phyloP scores from a whole-genome alignment of 2,797 vertebrate genomes.

The Delichon dasypus region DNA sequence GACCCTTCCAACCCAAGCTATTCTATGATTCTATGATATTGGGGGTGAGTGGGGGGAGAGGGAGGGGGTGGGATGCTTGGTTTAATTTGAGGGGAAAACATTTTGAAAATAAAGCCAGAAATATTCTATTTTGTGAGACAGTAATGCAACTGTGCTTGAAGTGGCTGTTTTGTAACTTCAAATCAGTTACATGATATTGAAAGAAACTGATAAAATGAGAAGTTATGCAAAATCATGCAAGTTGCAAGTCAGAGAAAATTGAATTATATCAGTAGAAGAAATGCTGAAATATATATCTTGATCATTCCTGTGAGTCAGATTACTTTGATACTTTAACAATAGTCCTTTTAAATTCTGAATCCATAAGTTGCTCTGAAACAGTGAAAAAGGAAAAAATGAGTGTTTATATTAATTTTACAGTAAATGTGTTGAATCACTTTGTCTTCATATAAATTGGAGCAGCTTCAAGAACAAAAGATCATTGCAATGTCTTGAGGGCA shows the following conservation, averaged over 20 bases:
- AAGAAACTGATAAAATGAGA: neutral
- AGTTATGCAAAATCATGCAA: neutral
- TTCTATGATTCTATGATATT: neutral
- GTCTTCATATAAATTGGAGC: neutral
- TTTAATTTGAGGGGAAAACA: neutral
- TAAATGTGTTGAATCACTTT: neutral
- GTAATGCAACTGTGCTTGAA: neutral
- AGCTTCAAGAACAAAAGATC: neutral
- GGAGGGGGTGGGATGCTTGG: fast-evolving
- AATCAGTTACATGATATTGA: neutral
- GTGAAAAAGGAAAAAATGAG: neutral
- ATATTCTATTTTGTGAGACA: neutral
- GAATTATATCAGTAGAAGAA: neutral
- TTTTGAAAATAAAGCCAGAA: neutral
- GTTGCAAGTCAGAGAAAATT: neutral
- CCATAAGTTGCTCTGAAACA: neutral
- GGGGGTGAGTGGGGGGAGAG: fast-evolving
- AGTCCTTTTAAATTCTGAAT: neutral
- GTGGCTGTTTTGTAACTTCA: neutral
- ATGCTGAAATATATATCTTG: neutral
- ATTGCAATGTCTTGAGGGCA: neutral
- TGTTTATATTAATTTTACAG: neutral
- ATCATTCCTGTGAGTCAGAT: neutral
- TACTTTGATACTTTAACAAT: neutral
- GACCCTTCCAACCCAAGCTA: neutral